Base-by-base conservation (phyloP, 2,888 invertebrate species). In the Nineta flava region DNA sequence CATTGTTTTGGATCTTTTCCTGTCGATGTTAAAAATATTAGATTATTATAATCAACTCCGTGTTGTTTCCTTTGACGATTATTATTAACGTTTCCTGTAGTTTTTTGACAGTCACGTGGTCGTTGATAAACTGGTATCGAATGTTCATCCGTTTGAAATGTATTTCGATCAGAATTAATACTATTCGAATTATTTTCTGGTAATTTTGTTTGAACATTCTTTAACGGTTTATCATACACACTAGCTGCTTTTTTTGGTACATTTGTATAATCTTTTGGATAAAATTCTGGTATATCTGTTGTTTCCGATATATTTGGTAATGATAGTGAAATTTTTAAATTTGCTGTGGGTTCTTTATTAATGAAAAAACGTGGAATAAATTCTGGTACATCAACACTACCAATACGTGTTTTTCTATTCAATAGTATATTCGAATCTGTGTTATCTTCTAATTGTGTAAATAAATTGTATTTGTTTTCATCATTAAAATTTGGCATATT, bases 221-320 rank as follows among this genome's bases (percentile, higher is more conserved):
- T 19, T 3, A 44, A 12, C 12, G 44, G 13, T 44, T 44, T 44
- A 3, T 44, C 44, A 26, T 26, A 44, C 26, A 44, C 44, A 44
- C 44, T 44, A 26, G 44, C 44, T 6, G 44, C 44, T 16, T 26
- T 44, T 19, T 44, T 44, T 3, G 44, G 44, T 3, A 21, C 2
- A 12, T 26, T 43, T 10, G 6, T 13, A 31, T 44, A 44, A n/a
- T 44, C 26, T 26, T 44, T 19, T 5, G 44, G 44, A 26, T 44
- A 44, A 44, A 44, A 44, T 26, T 47, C 47, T 4, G 47, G 21
- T 19, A 34, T 47, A 12, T 47, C 47, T 10, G 13, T 38, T 12
- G 47, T 19, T 35, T 47, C 47, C 10, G 47, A 47, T 6, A 47
- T 47, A 21, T 47, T 47, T 10, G 47, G 47, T 17, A 47, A 35